Evolutionary conservation across 2,888 invertebrate species (phyloP).

Genomic region (Drosophila borealis): DNA sequence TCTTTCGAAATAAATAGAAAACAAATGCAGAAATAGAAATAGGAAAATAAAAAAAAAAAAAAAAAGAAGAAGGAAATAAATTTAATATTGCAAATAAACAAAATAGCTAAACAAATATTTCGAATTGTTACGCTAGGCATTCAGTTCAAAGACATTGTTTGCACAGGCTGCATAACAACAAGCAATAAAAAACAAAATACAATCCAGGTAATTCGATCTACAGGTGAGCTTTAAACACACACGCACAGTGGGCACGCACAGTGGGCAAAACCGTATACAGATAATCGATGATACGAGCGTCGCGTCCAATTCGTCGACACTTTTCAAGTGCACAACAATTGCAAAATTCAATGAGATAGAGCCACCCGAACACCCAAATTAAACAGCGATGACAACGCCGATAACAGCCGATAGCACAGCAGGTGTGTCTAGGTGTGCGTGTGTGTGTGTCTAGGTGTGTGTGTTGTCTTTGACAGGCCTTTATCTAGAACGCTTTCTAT

Average conservation of each 20-base stretch:
- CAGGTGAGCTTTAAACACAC: constrained; percentile 48
- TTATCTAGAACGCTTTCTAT: constrained; percentile 53
- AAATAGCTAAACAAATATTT: constrained; percentile 48
- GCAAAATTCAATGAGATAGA: constrained; percentile 60
- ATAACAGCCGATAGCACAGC: constrained; percentile 24
- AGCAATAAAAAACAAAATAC: constrained; percentile 10
- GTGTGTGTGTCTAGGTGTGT: neutral
- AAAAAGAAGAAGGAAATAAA: neutral
- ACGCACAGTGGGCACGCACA: constrained; percentile 26
- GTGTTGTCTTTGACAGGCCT: constrained; percentile 44
- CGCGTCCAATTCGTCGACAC: constrained; percentile 10
- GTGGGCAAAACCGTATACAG: constrained; percentile 15
- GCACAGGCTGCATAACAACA: constrained; percentile 57
- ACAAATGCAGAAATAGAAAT: constrained; percentile 32
- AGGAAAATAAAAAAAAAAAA: too few species aligned
- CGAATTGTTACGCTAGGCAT: constrained; percentile 46
- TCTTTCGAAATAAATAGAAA: constrained; percentile 41
- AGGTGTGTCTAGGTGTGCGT: neutral
- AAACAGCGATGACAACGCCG: constrained; percentile 49
- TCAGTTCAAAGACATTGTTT: constrained; percentile 50
- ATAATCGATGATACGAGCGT: constrained; percentile 27
- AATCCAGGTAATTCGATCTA: constrained; percentile 43
- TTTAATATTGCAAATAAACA: constrained; percentile 11
- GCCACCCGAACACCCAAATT: constrained; percentile 26
- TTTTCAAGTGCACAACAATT: constrained; percentile 49